phyloP scores from a whole-genome alignment of 1,140 invertebrate species.

The Caenorhabditis inopinata region DNA sequence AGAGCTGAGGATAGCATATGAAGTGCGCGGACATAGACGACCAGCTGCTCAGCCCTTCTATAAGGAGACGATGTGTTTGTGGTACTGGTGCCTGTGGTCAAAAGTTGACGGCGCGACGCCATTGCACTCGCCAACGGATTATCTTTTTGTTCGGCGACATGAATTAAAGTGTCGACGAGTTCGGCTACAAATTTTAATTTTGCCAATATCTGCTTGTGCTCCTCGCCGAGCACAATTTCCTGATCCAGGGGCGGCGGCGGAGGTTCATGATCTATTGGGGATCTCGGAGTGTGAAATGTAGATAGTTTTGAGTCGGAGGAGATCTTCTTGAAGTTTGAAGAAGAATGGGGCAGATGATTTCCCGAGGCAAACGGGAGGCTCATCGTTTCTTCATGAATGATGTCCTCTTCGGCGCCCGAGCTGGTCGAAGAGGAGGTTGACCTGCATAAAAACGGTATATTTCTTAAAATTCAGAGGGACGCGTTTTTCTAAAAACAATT shows the following conservation, averaged over 20 bases:
- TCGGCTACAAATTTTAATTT: slow-evolving; percentile 89
- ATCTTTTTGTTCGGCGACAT: slow-evolving; percentile 76
- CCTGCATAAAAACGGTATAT: not conserved
- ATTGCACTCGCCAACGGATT: slow-evolving; percentile 70
- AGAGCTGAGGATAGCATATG: slow-evolving; percentile 89
- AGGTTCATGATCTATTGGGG: slow-evolving; percentile 38
- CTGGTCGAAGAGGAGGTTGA: not conserved
- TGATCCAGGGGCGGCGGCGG: slow-evolving; percentile 77
- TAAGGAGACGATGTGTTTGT: slow-evolving; percentile 62
- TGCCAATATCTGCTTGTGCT: slow-evolving; percentile 83
- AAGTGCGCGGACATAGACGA: slow-evolving; percentile 83
- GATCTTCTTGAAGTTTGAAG: slow-evolving; percentile 16
- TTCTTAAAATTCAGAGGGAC: no score
- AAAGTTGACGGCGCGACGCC: not conserved
- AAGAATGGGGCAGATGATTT: not conserved
- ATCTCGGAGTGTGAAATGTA: not conserved
- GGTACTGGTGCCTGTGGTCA: not conserved
- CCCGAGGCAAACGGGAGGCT: slow-evolving; percentile 24
- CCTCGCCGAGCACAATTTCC: slow-evolving; percentile 87
- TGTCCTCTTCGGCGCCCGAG: not conserved
- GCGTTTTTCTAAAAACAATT: no score
- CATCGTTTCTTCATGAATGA: slow-evolving; percentile 10
- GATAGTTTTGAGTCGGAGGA: not conserved
- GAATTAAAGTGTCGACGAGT: slow-evolving; percentile 84
- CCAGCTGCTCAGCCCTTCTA: slow-evolving; percentile 81